Evolutionary conservation across 2,797 vertebrate genomes (phyloP).

Genomic region (Acestrorhynchus altus): DNA sequence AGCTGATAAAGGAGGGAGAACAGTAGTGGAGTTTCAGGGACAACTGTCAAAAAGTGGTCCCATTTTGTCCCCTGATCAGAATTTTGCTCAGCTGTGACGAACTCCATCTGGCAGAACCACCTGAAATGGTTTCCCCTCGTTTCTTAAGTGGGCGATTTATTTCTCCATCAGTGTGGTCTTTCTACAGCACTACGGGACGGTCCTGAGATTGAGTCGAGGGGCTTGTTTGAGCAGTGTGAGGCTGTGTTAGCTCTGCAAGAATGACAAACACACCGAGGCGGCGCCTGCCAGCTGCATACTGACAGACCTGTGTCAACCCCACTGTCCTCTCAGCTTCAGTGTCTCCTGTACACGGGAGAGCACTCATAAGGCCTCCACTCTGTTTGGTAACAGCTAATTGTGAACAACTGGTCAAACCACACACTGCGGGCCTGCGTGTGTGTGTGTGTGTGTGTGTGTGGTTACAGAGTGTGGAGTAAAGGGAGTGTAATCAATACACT

Average conservation of each 20-base stretch:
- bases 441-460: not conserved
- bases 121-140: too few relatives aligned
- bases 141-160: too few relatives aligned
- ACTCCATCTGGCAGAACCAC: too few relatives aligned
- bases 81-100: too few relatives aligned
- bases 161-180: too few relatives aligned
- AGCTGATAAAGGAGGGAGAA: too few relatives aligned
- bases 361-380: slow-evolving; percentile 57
- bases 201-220: slow-evolving; percentile 3
- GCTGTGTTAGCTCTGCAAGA: slow-evolving; percentile 39
- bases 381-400: slow-evolving; percentile 69
- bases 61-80: too few relatives aligned
- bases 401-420: slow-evolving; percentile 65
- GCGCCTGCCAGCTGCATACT: slow-evolving; percentile 41
- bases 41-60: too few relatives aligned
- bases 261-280: slow-evolving; percentile 42
- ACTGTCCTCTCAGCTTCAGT: slow-evolving; percentile 43
- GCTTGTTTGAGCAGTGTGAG: slow-evolving; percentile 41
- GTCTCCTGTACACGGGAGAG: slow-evolving; percentile 45
- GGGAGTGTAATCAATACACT: slow-evolving; percentile 28
- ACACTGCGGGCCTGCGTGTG: not conserved
- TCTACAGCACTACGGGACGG: not conserved
- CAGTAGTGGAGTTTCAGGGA: too few relatives aligned
- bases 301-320: slow-evolving; percentile 50
- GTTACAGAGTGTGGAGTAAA: slow-evolving; percentile 3